Percentiles rank a stretch among this genome's conserved stretches.
Conservation (phyloP, 2,113 vertebrate species). For the Choloepus hoffmanni region DNA sequence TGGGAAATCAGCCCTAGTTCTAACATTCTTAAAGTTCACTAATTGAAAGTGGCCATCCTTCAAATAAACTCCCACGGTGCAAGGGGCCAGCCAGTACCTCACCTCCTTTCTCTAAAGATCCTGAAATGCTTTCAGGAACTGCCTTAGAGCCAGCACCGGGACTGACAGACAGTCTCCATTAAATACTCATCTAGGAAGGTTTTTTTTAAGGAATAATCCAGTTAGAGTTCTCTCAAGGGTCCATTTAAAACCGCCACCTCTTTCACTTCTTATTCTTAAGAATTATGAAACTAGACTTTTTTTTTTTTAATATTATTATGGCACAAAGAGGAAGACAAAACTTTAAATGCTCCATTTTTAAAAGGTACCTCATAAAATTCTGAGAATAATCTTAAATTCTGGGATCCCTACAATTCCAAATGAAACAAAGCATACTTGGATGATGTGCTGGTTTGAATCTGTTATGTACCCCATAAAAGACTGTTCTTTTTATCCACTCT, state of each 20-base stretch:
- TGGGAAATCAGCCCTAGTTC: background rate
- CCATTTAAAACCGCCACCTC: background rate
- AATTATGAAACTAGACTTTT: background rate
- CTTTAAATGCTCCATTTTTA: background rate
- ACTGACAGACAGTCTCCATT: accelerated
- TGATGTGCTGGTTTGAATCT: background rate
- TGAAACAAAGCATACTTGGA: background rate
- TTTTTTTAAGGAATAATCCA: background rate
- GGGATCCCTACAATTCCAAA: background rate
- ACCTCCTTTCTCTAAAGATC: background rate
- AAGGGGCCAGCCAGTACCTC: no score
- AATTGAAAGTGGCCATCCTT: background rate
- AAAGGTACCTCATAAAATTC: background rate
- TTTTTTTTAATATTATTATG: background rate
- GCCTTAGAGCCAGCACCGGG: background rate
- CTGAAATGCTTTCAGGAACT: accelerated
- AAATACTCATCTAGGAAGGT: background rate
- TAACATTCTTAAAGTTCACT: background rate
- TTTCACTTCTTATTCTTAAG: background rate
- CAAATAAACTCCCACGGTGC: accelerated
- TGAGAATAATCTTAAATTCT: background rate
- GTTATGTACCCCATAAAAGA: no score
- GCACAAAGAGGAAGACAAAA: background rate
- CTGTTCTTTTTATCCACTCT: no score
- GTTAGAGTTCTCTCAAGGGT: background rate